Percentiles rank a stretch among this genome's conserved stretches.
Conservation (phyloP, 2,888 invertebrate genomes). For the Eristalis pertinax region DNA sequence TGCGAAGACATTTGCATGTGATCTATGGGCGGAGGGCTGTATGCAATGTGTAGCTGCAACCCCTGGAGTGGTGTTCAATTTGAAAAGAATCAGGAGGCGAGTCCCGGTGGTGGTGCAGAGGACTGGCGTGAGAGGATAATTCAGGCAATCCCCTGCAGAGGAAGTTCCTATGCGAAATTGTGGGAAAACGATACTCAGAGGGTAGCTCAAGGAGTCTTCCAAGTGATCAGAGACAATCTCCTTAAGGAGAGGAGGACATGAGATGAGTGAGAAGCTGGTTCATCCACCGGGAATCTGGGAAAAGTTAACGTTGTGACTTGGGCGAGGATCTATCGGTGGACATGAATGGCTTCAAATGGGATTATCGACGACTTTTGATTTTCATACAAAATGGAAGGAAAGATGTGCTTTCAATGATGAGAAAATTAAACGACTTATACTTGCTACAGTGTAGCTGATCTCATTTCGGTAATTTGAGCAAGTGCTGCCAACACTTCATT, state of each 20-base stretch:
- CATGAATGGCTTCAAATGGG: too few relatives aligned
- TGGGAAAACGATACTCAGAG: neutral
- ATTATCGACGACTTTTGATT: too few relatives aligned
- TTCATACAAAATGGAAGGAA: neutral
- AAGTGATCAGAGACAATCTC: neutral
- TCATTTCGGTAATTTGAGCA: too few relatives aligned
- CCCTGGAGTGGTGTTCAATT: slow-evolving; percentile 8
- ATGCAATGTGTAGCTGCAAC: slow-evolving; percentile 8
- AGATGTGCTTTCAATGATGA: neutral
- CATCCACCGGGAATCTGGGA: neutral
- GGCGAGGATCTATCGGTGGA: too few relatives aligned
- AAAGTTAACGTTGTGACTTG: neutral
- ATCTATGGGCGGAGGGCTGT: slow-evolving; percentile 14
- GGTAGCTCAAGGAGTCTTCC: neutral
- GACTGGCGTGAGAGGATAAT: neutral
- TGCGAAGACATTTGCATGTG: slow-evolving; percentile 49
- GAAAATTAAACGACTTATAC: too few relatives aligned
- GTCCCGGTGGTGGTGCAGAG: neutral
- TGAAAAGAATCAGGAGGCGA: neutral
- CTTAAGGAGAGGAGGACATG: neutral
- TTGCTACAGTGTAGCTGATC: too few relatives aligned
- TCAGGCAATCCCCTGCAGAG: neutral
- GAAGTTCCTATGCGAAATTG: neutral
- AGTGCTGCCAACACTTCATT: too few relatives aligned
- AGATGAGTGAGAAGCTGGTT: neutral